Base-by-base conservation (phyloP, 2,797 vertebrate species). In the Amblyopsis hoosieri region DNA sequence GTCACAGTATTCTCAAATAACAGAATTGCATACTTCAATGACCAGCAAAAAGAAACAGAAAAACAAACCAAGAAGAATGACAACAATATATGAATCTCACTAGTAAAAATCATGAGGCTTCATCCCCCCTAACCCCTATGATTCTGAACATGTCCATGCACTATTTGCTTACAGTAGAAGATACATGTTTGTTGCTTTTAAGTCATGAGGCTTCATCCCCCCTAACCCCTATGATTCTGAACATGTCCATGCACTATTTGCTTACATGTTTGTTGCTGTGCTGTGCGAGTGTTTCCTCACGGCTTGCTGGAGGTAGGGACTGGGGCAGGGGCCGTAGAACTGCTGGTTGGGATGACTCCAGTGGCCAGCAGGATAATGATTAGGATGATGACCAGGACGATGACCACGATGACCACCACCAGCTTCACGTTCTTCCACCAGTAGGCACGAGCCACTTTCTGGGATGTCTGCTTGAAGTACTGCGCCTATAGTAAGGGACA, bases 341-440 rank as follows among this genome's bases (percentile, higher is more conserved):
- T 0, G 10, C 83, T 67, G 56, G 88, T 81, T 2, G 93, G 94
- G 69, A 97, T 96, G 75, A 91, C 90, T 0, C 93, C 92, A 0
- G 95, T 94, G 78, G 93, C 93, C 59, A 97, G 86, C 58, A 98
- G 93, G 58, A 96, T 83, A 62, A 97, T 95, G 82, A 97, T 77
- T 76, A 96, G 85, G 66, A 98, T 0, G 59, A 98, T 87, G 85
- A 96, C 60, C 15, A 84, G 73, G 2, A 95, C 95, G 0, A 96
- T 57, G 12, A 96, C 86, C 1, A 96, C 84, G 13, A 97, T 95
- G 57, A 94, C 29, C 46, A 93, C 76, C 0, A 96, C 76, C 89
- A 98, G 86, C 92, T 97, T 98, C 57, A 93, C 90, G 1, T 97
- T 97, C 87, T 96, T 95, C 95, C 95, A 97, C 95, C 96, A 98